Base-by-base conservation (phyloP, 2,797 vertebrate species). In the Urosaurus nigricauda region DNA sequence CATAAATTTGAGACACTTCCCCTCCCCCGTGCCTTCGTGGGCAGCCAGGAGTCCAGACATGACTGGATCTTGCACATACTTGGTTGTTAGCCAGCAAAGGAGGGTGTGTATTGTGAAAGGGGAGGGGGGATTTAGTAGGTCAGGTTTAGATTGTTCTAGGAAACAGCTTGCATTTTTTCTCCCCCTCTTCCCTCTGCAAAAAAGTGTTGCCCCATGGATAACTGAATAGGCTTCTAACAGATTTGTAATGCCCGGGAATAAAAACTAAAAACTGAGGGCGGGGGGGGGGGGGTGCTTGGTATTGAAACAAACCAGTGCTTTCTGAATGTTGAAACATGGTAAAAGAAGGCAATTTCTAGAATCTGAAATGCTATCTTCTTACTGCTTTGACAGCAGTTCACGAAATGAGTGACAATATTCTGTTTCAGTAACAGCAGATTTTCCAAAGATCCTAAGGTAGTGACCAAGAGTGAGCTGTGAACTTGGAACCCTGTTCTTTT, bases 1-100 rank as follows among this genome's bases (percentile, higher is more conserved):
- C 97, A 97, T 96, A 94, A 87, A 95, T 96, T 97, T 97, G 96
- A 97, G 97, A 96, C 94, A 92, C 94, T 90, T 29, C 86, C 93
- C 79, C 93, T 93, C 93, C 92, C 95, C 92, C 83, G 75, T 63
- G 70, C 87, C 89, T 85, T 58, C 1, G 19, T 93, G 94, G 56
- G 90, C 81, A 63, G 89, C 86, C 93, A 51, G 88, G 87, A 95
- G 79, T 92, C 94, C 93, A 94, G 94, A 95, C 95, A 89, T 92
- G 90, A 90, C 89, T 13, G 56, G 71, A 68, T 53, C 53, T 87
- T 85, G 71, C 84, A 3, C 19, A 26, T 87, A 83, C 26, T 94
- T 91, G 93, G 92, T 93, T 83, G 92, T 90, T 88, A 92, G 71
- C 94, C 86, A 63, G 92, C 80, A 86, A 81, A 73, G 79, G 2